A percentile compares a stretch with the other conserved stretches of the same genome.
These are phyloP conservation scores for Speoplatyrhinus poulsoni DNA, from an alignment of 2,113 vertebrate species.

Conservation along the genomic window DNA sequence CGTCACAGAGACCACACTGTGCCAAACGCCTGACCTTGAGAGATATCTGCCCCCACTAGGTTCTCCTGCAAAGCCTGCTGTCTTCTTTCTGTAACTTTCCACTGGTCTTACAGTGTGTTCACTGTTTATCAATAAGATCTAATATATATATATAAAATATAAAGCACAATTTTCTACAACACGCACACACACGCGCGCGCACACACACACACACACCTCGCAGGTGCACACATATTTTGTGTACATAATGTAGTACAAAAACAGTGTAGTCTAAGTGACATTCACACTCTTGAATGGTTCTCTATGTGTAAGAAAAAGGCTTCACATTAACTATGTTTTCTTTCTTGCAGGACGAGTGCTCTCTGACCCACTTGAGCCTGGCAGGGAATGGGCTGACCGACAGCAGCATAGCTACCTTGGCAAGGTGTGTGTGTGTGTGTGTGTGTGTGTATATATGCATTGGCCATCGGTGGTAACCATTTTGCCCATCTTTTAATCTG, in stretches of 20 bases:
- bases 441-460: not conserved
- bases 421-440: slow-evolving; percentile 69
- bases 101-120: too few species aligned
- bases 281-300: not conserved
- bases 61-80: too few species aligned
- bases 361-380: slow-evolving; percentile 74
- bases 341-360: slow-evolving; percentile 67
- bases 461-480: not conserved
- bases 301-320: too few species aligned
- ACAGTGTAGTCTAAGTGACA: not conserved
- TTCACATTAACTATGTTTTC: not conserved
- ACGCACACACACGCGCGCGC: not conserved
- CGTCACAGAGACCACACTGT: too few species aligned
- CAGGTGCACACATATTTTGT: too few species aligned
- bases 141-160: too few species aligned
- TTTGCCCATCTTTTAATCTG: not conserved
- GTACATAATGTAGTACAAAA: too few species aligned
- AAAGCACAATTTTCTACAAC: too few species aligned
- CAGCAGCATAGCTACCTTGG: slow-evolving; percentile 57
- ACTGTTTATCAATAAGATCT: too few species aligned
- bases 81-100: too few species aligned
- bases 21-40: too few species aligned
- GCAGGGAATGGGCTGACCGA: slow-evolving; percentile 77
- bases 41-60: too few species aligned
- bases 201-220: not conserved